Conservation (phyloP, 2,113 vertebrate genomes). For the Oncorhynchus keta region DNA sequence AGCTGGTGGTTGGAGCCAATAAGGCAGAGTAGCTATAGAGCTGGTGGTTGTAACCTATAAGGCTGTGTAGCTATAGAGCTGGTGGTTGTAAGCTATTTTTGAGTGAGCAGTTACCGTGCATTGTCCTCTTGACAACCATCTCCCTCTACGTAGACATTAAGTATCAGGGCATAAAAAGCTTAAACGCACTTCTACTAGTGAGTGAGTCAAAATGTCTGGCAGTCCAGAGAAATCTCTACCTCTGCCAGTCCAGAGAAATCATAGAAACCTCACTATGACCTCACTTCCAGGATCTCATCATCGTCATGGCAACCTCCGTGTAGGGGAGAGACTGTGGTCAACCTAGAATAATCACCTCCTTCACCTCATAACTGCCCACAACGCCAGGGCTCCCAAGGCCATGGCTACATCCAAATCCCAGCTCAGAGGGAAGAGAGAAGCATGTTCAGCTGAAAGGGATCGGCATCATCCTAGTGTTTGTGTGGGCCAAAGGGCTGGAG, state of each 20-base stretch:
- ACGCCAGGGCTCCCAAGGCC: constrained; percentile 33
- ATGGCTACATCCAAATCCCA: constrained; percentile 32
- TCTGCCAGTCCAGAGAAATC: constrained; percentile 10
- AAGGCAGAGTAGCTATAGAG: too few species aligned
- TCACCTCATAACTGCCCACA: constrained; percentile 26
- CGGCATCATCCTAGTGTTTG: constrained; percentile 9
- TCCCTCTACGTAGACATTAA: constrained; percentile 13
- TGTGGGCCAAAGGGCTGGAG: constrained; percentile 31
- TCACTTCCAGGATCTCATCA: not conserved
- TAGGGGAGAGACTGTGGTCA: constrained; percentile 3
- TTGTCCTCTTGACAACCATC: constrained; percentile 14
- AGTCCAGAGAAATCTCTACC: constrained; percentile 3
- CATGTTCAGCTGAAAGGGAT: constrained; percentile 23
- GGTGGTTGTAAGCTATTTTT: not conserved
- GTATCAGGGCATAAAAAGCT: constrained; percentile 27
- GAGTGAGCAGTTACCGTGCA: not conserved
- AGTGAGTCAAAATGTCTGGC: constrained; percentile 11
- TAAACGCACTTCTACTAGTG: constrained; percentile 13
- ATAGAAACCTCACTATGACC: constrained; percentile 14
- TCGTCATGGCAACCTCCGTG: constrained; percentile 2
- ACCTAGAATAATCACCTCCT: constrained; percentile 29
- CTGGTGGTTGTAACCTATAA: too few species aligned
- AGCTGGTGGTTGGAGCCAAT: not conserved
- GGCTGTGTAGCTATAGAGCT: too few species aligned
- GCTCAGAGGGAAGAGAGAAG: constrained; percentile 8